Evolutionary conservation across 2,113 vertebrate species (phyloP), one percentile per base, ranked within the genome.

Genomic region (Misgurnus mizolepis): DNA sequence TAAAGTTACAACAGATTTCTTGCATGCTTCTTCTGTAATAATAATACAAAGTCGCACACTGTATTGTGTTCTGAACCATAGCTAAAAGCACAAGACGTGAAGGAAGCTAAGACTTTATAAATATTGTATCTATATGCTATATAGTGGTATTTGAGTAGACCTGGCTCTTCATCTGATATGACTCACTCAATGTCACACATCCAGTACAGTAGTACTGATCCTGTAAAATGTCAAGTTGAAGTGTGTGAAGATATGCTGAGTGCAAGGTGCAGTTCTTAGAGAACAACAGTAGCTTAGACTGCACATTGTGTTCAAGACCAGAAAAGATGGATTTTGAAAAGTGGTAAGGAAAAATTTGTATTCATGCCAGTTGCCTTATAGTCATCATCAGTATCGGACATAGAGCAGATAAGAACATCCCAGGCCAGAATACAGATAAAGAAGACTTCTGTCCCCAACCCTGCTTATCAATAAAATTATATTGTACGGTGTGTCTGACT

Each of bases 391-490:
- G 75, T 10, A 45, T 60, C 77, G 58, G 55, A 69, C 75, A 79
- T 14, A 55, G 53, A 15, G 27, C 45, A 50, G 85, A 87, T 84
- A 84, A 82, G 39, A 69, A 58, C 9, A 73, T 68, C 80, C 78
- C 66, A 62, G 40, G 62, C 50, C 3, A 67, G 14, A 86, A 49
- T 75, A 55, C 67, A 65, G 84, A 87, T 85, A 82, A 84, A 80
- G 81, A 43, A 45, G 41, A 53, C 72, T 82, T 67, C 78, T 50
- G 65, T 49, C 60, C 15, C n/a, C 64, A n/a, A 39, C 56, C 27
- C 15, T 60, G 43, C 87, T 88, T 84, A 87, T 88, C 87, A 87
- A 55, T 71, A 47, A 76, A 84, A 65, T 86, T 85, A 80, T 85
- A 83, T 76, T 89, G 85, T 85, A 58, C 18, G 1, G 17, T 41